Evolutionary conservation across 2,113 vertebrate species (phyloP).

Genomic region (Laticauda colubrina): DNA sequence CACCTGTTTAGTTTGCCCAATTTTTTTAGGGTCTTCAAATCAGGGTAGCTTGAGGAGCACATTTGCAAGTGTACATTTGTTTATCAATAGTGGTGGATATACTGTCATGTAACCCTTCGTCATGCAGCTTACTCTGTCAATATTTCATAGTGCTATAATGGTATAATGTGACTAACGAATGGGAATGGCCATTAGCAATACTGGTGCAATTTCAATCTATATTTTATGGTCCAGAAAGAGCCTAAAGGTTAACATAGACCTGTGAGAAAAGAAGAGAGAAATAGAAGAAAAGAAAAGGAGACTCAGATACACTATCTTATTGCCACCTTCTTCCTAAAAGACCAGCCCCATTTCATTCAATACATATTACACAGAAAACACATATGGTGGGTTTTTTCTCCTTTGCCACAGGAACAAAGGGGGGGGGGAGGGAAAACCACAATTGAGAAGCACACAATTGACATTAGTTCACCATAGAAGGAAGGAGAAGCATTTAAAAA

Average conservation of each 20-base stretch:
- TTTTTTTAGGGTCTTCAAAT: constrained; percentile 57
- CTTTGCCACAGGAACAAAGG: background rate
- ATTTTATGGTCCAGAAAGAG: constrained; percentile 78
- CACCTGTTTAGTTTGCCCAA: constrained; percentile 30
- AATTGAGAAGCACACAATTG: background rate
- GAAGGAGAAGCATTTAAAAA: background rate
- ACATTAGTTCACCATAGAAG: background rate
- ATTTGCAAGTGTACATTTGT: constrained; percentile 73
- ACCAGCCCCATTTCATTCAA: background rate
- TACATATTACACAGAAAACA: too few species aligned
- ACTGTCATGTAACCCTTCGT: constrained; percentile 68
- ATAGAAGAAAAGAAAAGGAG: constrained; percentile 67
- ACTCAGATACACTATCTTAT: constrained; percentile 72
- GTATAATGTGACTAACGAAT: constrained; percentile 77
- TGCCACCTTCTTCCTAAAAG: constrained; percentile 62
- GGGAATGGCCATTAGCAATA: constrained; percentile 79
- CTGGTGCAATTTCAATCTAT: constrained; percentile 79
- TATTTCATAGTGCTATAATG: constrained; percentile 84
- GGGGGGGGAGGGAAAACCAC: too few species aligned
- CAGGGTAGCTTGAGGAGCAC: constrained; percentile 61
- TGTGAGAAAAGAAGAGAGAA: constrained; percentile 38
- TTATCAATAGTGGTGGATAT: constrained; percentile 74
- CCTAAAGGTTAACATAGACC: constrained; percentile 71
- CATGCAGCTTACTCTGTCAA: constrained; percentile 78
- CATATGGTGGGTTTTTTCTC: background rate